Conservation (phyloP, 1,140 invertebrate genomes). For the Drosophila suzukii region DNA sequence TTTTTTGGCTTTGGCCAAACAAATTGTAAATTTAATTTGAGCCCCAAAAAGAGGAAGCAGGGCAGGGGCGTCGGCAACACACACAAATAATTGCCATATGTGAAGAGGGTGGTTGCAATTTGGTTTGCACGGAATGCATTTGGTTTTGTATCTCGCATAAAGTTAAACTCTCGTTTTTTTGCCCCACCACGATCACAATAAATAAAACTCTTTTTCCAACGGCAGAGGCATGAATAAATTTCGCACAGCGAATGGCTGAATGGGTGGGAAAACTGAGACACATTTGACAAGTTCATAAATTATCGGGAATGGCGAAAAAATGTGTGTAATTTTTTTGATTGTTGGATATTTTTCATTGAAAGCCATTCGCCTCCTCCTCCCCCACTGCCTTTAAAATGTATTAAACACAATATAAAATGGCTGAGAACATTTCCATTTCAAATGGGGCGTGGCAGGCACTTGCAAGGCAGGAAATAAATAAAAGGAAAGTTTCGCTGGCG, state of each 20-base stretch:
- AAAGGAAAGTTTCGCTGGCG: slow-evolving; percentile 28
- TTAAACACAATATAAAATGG: slow-evolving; percentile 51
- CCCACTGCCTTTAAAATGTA: slow-evolving; percentile 36
- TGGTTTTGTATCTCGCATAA: slow-evolving; percentile 30
- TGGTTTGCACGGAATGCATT: slow-evolving; percentile 21
- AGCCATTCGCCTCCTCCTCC: not conserved
- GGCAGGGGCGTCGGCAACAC: slow-evolving; percentile 9
- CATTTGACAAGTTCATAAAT: slow-evolving; percentile 66
- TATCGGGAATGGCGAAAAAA: slow-evolving; percentile 22
- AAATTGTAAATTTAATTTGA: slow-evolving; percentile 52
- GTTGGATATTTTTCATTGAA: slow-evolving; percentile 22
- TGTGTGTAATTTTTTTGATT: slow-evolving; percentile 42
- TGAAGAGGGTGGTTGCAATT: not conserved
- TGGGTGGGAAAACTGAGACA: slow-evolving; percentile 27
- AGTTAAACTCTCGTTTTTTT: slow-evolving; percentile 30
- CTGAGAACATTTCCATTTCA: slow-evolving; percentile 38
- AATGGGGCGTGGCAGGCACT: slow-evolving; percentile 44
- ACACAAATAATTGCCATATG: slow-evolving; percentile 22
- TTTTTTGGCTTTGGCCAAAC: slow-evolving; percentile 33
- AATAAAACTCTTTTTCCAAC: slow-evolving; percentile 39
- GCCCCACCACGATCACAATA: slow-evolving; percentile 35
- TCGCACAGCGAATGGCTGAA: not conserved
- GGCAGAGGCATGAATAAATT: slow-evolving; percentile 49
- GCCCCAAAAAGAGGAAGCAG: slow-evolving; percentile 8
- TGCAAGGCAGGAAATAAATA: slow-evolving; percentile 46